Percentiles rank a stretch among this genome's conserved stretches.
These are phyloP conservation scores for Drosophila eugracilis DNA, from an alignment of 1,140 invertebrate species.

Conservation along the genomic window DNA sequence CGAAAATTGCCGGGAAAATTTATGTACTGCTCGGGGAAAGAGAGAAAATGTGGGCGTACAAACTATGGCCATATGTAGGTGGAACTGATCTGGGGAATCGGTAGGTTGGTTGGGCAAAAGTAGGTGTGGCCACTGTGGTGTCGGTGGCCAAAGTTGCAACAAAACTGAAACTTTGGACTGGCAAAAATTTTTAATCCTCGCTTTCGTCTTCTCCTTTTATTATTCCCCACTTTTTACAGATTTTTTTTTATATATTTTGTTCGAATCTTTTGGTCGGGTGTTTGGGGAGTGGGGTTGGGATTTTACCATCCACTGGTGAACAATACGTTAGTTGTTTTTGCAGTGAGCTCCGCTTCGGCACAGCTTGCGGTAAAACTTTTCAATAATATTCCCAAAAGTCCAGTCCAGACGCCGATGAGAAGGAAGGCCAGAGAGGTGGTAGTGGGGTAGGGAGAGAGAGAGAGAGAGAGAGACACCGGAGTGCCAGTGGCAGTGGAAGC, in stretches of 20 bases:
- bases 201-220: slow-evolving; percentile 28
- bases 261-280: slow-evolving; percentile 36
- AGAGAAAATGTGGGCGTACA: slow-evolving; percentile 6
- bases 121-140: slow-evolving; percentile 57
- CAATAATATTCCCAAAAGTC: slow-evolving; percentile 82
- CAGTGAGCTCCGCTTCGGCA: slow-evolving; percentile 48
- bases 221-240: slow-evolving; percentile 33
- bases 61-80: slow-evolving; percentile 28
- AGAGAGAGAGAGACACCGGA: slow-evolving; percentile 38
- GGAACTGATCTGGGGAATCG: slow-evolving; percentile 11
- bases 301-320: slow-evolving; percentile 19
- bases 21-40: slow-evolving; percentile 57
- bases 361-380: slow-evolving; percentile 81
- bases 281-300: slow-evolving; percentile 6
- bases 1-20: slow-evolving; percentile 68
- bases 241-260: slow-evolving; percentile 50
- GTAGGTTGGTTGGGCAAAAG: neutral
- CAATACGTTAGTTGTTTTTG: slow-evolving; percentile 79
- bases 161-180: slow-evolving; percentile 74
- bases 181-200: slow-evolving; percentile 63
- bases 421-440: no score
- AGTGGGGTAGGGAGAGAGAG: no score
- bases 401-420: slow-evolving; percentile 59
- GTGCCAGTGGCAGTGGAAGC: slow-evolving; percentile 42
- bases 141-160: slow-evolving; percentile 78